phyloP scores from a whole-genome alignment of 2,113 vertebrate species.

The Clarias batrachus region DNA sequence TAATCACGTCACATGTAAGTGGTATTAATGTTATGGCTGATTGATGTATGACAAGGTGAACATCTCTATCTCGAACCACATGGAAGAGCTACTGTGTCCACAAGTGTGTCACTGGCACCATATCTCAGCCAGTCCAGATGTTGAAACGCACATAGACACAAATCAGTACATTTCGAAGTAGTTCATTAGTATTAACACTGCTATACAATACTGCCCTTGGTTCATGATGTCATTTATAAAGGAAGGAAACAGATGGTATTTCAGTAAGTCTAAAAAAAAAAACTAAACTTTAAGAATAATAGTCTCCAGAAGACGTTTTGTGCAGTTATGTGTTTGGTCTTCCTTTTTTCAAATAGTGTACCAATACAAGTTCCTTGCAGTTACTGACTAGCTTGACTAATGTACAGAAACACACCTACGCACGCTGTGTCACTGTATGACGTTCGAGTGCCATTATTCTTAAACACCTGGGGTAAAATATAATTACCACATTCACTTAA shows the following conservation, averaged over 20 bases:
- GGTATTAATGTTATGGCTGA: too few species aligned
- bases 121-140: not conserved
- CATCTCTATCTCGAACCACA: too few species aligned
- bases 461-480: slow-evolving; percentile 42
- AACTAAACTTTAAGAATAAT: not conserved
- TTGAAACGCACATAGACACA: not conserved
- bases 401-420: slow-evolving; percentile 21
- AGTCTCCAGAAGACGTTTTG: not conserved
- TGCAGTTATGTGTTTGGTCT: slow-evolving; percentile 9
- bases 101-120: not conserved
- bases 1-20: too few species aligned
- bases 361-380: slow-evolving; percentile 4
- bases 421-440: slow-evolving; percentile 19
- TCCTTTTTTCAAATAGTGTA: not conserved
- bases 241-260: not conserved
- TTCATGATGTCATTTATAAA: not conserved
- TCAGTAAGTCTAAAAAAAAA: not conserved
- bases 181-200: not conserved
- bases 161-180: slow-evolving; percentile 2
- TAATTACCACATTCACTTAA: slow-evolving; percentile 43
- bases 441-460: not conserved
- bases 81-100: not conserved
- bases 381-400: slow-evolving; percentile 25
- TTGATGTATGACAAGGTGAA: too few species aligned
- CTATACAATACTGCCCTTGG: not conserved